Evolutionary conservation across 2,888 invertebrate species (phyloP), one percentile per base, ranked within the genome.

Genomic region (Harpagoxenus sublaevis): DNA sequence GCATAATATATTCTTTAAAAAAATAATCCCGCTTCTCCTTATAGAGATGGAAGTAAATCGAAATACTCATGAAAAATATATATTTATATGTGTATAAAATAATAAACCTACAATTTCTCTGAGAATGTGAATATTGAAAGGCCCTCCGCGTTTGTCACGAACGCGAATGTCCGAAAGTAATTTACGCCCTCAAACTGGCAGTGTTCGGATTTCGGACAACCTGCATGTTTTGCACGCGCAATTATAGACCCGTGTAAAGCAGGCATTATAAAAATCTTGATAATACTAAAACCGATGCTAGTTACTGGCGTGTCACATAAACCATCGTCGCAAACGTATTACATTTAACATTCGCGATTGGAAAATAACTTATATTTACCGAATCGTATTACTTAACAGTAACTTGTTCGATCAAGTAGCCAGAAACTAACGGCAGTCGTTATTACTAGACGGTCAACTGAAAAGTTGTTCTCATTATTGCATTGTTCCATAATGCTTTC

Each of bases 151-250:
- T 73, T 39, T 35, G 23, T 73, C 53, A 39, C 28, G 48, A 65
- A 66, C 57, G 53, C 42, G 15, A 78, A 35, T 51, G 35, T 66
- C 57, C 28, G 57, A 48, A 66, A 78, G 68, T 51, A 31, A 83
- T 65, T 85, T 63, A 65, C 77, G 71, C 55, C 62, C 82, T 73
- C 78, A 83, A 75, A 84, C 71, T 88, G 89, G 89, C 89, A 89
- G 89, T 89, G 90, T n/a, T n/a, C n/a, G n/a, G n/a, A n/a, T n/a
- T 86, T 86, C 23, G 18, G 28, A 51, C 71, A 73, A 62, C 73
- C 48, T 60, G 79, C 60, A n/a, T n/a, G n/a, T 73, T 73, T 35
- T 45, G 35, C 79, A 73, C 65, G 73, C 60, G 73, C 79, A 35
- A 71, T 81, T 73, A 18, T 28, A 62, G 45, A 39, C 48, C 28